phyloP scores from a whole-genome alignment of 2,888 invertebrate species.

The Ashinkailepas kermadecensis region DNA sequence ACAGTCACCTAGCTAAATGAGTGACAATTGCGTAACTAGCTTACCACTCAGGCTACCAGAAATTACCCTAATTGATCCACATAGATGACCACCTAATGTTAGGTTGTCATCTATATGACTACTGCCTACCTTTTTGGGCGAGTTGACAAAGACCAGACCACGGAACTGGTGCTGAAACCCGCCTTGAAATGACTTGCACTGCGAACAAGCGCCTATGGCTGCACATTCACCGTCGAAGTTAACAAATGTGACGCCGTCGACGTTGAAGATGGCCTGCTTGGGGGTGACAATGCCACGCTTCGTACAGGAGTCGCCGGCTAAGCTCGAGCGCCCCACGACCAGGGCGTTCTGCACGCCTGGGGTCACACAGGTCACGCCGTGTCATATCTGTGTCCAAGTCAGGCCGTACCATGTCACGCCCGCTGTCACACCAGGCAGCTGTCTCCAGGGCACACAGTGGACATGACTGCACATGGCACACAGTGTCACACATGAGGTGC shows the following conservation, averaged over 20 bases:
- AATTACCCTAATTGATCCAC: no score
- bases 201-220: slow-evolving; percentile 29
- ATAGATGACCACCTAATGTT: no score
- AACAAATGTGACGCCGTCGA: slow-evolving; percentile 28
- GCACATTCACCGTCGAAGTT: slow-evolving; percentile 31
- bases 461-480: no score
- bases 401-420: no score
- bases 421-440: no score
- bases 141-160: slow-evolving; percentile 27
- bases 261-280: slow-evolving; percentile 28
- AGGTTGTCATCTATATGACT: no score
- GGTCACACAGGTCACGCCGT: not conserved
- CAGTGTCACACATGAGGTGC: no score
- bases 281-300: slow-evolving; percentile 29
- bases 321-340: slow-evolving; percentile 26
- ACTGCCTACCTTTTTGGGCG: slow-evolving; percentile 29
- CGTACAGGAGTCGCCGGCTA: slow-evolving; percentile 22
- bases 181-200: slow-evolving; percentile 29
- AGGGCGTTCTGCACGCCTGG: slow-evolving; percentile 28
- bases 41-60: no score
- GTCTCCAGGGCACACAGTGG: no score
- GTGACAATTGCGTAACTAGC: no score
- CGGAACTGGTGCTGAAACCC: slow-evolving; percentile 26
- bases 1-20: no score
- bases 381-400: no score